Conservation (phyloP, 2,797 vertebrate species). For the Hippoglossus hippoglossus region DNA sequence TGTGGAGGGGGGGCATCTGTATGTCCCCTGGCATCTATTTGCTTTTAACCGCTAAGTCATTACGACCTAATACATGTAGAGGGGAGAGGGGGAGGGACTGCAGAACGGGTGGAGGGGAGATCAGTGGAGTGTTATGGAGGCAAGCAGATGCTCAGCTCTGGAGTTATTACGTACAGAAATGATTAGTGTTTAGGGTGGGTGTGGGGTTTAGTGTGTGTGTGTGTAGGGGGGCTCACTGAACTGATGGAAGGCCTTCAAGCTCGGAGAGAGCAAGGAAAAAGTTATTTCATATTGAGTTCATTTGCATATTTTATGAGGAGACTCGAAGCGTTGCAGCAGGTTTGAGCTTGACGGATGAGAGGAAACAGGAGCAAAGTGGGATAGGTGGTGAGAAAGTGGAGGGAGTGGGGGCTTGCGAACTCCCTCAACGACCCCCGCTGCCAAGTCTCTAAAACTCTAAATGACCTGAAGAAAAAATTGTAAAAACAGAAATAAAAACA, state of each 20-base stretch:
- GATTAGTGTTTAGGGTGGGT: slow-evolving; percentile 86
- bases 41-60: slow-evolving; percentile 98
- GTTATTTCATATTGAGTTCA: slow-evolving; percentile 74
- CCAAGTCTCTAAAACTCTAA: slow-evolving; percentile 3
- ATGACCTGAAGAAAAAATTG: neutral
- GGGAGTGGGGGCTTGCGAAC: neutral
- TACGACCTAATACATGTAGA: slow-evolving; percentile 98
- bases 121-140: slow-evolving; percentile 96
- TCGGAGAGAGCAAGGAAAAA: slow-evolving; percentile 51
- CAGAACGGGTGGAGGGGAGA: slow-evolving; percentile 64
- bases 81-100: slow-evolving; percentile 69
- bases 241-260: slow-evolving; percentile 70
- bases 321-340: slow-evolving; percentile 54
- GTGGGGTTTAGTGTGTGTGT: slow-evolving; percentile 82
- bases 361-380: slow-evolving; percentile 11
- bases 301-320: slow-evolving; percentile 78
- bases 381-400: neutral
- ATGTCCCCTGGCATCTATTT: slow-evolving; percentile 95
- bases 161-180: slow-evolving; percentile 95
- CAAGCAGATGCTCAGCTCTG: slow-evolving; percentile 95
- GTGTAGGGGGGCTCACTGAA: slow-evolving; percentile 60
- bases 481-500: too few species aligned
- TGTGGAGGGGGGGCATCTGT: slow-evolving; percentile 57
- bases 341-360: slow-evolving; percentile 51
- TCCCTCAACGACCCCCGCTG: slow-evolving; percentile 9